Percentiles rank a stretch among this genome's conserved stretches.
These are phyloP conservation scores for Meta bourneti DNA, from an alignment of 2,888 invertebrate genomes.

Conservation along the genomic window DNA sequence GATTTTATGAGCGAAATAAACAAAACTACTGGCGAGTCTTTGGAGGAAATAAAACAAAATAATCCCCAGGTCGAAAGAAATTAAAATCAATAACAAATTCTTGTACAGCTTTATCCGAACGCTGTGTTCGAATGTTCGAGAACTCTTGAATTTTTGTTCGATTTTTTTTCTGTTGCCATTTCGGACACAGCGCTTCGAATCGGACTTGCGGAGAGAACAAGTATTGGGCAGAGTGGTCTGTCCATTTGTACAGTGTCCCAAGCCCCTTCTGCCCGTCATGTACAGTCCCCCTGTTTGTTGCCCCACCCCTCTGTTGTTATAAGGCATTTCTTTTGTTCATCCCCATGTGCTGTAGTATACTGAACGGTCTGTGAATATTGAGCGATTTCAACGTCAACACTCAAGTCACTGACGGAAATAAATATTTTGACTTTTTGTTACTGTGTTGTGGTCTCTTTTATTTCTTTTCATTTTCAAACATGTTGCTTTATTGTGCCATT, in stretches of 20 bases:
- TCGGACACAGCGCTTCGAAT: constrained; percentile 18
- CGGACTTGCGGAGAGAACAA: constrained; percentile 17
- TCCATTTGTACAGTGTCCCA: constrained; percentile 61
- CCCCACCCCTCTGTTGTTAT: constrained; percentile 45
- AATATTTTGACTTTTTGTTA: constrained; percentile 76
- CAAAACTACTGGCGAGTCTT: background rate
- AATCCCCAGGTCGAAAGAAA: constrained; percentile 35
- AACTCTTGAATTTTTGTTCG: background rate
- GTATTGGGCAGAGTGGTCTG: constrained; percentile 33
- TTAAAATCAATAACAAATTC: constrained; percentile 11
- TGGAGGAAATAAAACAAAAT: background rate
- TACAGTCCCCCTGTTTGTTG: constrained; percentile 67
- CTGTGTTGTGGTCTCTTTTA: constrained; percentile 30
- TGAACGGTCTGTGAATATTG: constrained; percentile 72
- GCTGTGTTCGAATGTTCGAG: background rate
- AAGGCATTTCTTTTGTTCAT: constrained; percentile 55
- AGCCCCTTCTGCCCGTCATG: constrained; percentile 38
- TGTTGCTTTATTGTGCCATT: too few species aligned
- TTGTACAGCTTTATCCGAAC: constrained; percentile 50
- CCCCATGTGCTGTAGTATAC: constrained; percentile 72
- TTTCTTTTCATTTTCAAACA: background rate
- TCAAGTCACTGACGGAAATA: constrained; percentile 73
- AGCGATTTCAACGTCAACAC: constrained; percentile 60
- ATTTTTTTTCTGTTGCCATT: constrained; percentile 25
- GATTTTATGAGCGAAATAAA: constrained; percentile 27